Evolutionary conservation across 2,888 invertebrate species (phyloP), one percentile per base, ranked within the genome.

Genomic region (Lordiphosa fenestrarum): DNA sequence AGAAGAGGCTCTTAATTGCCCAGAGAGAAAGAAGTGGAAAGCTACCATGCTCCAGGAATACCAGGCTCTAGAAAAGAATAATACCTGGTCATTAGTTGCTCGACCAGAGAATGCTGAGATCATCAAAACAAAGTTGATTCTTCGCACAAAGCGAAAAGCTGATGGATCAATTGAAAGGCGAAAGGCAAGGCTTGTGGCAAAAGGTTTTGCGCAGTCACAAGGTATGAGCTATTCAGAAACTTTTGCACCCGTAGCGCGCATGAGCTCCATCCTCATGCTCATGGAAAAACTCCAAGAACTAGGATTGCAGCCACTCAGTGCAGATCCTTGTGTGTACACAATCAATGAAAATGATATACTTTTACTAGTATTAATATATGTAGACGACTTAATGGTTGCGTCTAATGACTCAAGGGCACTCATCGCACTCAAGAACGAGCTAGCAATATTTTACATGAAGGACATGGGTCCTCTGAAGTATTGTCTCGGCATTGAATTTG

Each of bases 111-210:
- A 51, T 40, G 41, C 39, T 40, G 33, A 23, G 12, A 41, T 51
- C 6, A 51, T 51, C 38, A 33, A 41, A n/a, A 40, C 51, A 10
- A 51, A 51, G 30, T 51, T 41, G 51, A 13, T 41, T 37, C 6
- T 38, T n/a, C 21, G 38, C 6, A 49, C 49, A 37, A 49, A 49
- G 38, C 25, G 21, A 38, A 49, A 38, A 9, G 19, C 38, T 23
- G 37, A 49, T 49, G 49, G 49, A 21, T 49, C 49, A 38, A 49
- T 49, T 38, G 49, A 49, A 49, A 21, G 37, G 25, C 37, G 25
- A 49, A 47, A 47, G 36, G 36, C 36, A 25, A 36, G 36, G 12
- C 36, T 36, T 12, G 36, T 12, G 9, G 25, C 25, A 7, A 25
- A 25, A 25, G 25, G 25, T 2, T 25, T 25, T 25, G 7, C 25